Conservation (phyloP, 92 coral and sea anemone species). For the Epizoanthus illoricatus region DNA sequence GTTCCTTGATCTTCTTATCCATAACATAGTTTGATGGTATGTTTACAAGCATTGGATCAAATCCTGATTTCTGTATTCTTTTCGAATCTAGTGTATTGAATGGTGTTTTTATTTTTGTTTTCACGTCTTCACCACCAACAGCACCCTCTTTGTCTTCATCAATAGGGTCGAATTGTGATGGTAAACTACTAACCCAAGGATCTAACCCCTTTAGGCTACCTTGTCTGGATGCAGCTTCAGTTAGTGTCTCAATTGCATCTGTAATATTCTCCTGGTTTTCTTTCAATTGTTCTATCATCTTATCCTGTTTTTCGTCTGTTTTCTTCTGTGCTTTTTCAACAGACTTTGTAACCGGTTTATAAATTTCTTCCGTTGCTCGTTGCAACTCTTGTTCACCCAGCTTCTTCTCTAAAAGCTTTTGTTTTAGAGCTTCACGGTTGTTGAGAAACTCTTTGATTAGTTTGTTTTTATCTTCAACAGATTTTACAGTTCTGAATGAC, state of each 20-base stretch:
- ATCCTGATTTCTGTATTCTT: slow-evolving; percentile 14
- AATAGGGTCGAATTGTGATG: slow-evolving; percentile 40
- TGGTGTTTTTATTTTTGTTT: slow-evolving; percentile 5
- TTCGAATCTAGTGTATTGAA: not conserved
- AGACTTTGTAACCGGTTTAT: slow-evolving; percentile 22
- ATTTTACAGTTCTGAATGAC: not conserved
- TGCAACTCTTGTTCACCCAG: not conserved
- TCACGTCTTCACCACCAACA: slow-evolving; percentile 27
- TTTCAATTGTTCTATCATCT: slow-evolving; percentile 27
- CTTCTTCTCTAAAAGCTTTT: not conserved
- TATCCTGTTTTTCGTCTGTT: slow-evolving; percentile 39
- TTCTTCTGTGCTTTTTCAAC: slow-evolving; percentile 21
- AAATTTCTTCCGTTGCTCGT: slow-evolving; percentile 1
- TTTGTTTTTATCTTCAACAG: not conserved
- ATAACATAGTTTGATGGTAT: slow-evolving; percentile 27
- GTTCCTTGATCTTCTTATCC: not conserved
- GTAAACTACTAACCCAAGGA: slow-evolving; percentile 34
- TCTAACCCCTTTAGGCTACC: slow-evolving; percentile 20
- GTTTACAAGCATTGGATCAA: slow-evolving; percentile 9
- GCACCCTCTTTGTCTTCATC: slow-evolving; percentile 38
- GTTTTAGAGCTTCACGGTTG: not conserved
- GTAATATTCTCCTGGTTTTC: slow-evolving; percentile 32
- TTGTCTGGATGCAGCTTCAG: slow-evolving; percentile 21
- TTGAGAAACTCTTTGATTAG: slow-evolving; percentile 11
- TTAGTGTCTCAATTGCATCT: slow-evolving; percentile 9